Conservation (phyloP, 1,140 invertebrate species). For the Bombus cullumanus region DNA sequence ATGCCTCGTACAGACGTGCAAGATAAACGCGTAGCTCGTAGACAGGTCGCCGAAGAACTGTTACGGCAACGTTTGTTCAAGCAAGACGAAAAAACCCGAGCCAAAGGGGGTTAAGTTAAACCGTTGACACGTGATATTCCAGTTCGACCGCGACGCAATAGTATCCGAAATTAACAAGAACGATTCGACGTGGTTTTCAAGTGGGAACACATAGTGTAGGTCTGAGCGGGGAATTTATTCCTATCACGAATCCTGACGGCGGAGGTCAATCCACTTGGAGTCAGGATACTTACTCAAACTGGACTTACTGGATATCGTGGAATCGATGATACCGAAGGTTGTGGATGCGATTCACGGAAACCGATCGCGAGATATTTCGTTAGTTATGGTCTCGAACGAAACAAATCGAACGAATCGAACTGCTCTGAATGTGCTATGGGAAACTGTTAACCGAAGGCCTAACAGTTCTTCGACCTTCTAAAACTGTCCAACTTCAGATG, state of each 20-base stretch:
- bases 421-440: slow-evolving; percentile 11
- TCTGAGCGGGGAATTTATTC: slow-evolving; percentile 53
- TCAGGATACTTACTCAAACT: slow-evolving; percentile 54
- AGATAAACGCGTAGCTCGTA: background rate
- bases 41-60: background rate
- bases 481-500: background rate
- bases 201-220: background rate
- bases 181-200: background rate
- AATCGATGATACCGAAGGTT: slow-evolving; percentile 1
- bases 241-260: slow-evolving; percentile 54
- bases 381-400: slow-evolving; percentile 27
- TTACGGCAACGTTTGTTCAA: background rate
- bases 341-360: slow-evolving; percentile 42
- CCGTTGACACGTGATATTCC: slow-evolving; percentile 1
- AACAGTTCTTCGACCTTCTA: slow-evolving; percentile 31
- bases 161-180: slow-evolving; percentile 17
- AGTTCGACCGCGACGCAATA: background rate
- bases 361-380: slow-evolving; percentile 46
- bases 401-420: slow-evolving; percentile 40
- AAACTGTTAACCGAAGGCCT: slow-evolving; percentile 12
- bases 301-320: slow-evolving; percentile 48
- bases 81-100: background rate
- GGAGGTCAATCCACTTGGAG: slow-evolving; percentile 54
- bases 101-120: background rate
- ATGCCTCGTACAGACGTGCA: background rate